phyloP scores from a whole-genome alignment of 2,113 vertebrate species.

The Buteo buteo region DNA sequence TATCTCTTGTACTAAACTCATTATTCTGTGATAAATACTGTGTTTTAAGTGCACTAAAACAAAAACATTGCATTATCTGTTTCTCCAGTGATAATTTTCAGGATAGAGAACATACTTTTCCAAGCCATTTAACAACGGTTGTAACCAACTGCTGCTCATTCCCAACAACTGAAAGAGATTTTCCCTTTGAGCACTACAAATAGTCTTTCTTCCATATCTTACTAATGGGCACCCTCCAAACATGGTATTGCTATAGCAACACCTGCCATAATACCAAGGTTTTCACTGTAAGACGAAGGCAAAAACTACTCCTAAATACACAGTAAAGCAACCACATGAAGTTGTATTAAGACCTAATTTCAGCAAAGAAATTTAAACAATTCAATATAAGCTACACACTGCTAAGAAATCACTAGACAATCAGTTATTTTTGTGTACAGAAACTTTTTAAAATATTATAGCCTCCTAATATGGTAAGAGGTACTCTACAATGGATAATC shows the following conservation, averaged over 20 bases:
- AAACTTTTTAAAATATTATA: background rate
- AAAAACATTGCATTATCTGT: background rate
- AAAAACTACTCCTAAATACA: background rate
- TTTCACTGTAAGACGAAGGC: background rate
- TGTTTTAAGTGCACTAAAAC: background rate
- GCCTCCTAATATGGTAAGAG: background rate
- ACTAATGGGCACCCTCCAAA: background rate
- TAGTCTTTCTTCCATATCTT: background rate
- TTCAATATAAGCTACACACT: background rate
- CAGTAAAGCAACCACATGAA: background rate
- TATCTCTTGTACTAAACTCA: background rate
- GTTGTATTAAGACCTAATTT: background rate
- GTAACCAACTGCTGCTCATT: background rate
- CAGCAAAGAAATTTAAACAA: background rate
- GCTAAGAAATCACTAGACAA: background rate
- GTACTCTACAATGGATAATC: background rate
- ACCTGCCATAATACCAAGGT: background rate
- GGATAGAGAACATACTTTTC: accelerated
- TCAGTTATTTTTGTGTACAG: background rate
- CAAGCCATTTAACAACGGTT: background rate
- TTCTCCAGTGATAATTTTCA: background rate
- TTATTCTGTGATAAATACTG: background rate
- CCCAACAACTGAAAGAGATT: background rate
- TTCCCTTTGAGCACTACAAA: background rate
- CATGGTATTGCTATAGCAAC: background rate